Evolutionary conservation across 2,113 vertebrate species (phyloP), one percentile per base, ranked within the genome.

Genomic region (Ictalurus furcatus): DNA sequence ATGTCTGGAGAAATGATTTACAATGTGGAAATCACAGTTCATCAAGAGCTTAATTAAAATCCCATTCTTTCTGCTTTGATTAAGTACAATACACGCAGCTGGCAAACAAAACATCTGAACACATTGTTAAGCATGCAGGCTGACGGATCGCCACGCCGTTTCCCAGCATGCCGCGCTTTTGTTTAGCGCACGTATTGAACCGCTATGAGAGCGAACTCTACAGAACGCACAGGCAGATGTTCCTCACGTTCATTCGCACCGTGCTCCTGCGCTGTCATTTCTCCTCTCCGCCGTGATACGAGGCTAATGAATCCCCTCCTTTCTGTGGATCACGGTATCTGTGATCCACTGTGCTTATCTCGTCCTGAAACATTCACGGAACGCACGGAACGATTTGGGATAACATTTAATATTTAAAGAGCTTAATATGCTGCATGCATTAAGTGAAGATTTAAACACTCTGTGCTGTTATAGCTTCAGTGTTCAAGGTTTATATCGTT

Each of bases 31-130:
- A 88, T 91, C 63, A 86, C 61, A 34, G 88, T 90, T 90, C 85
- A 85, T 89, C 87, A 82, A 48, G 81, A 74, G 84, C 83, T 85
- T 90, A 89, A 93, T 94, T 93, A 93, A 94, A 94, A 89, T 9
- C 73, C 65, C 30, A 87, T 71, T 92, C 90, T 56, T 74, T 89
- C 48, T 88, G 71, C 81, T 84, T 79, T 87, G 76, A 69, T 86
- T 91, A 90, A 92, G 89, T 86, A 76, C 71, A 84, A 78, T 48
- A 8, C 65, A 85, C 65, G 88, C 92, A 92, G 91, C 90, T 89
- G 85, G 69, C 80, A 90, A 88, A 89, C 85, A 89, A 79, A 88
- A 87, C 85, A 86, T 40, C 25, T 25, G 13, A 25, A 84, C 87
- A 61, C 90, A 78, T 69, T 76, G 85, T 85, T 59, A 90, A 61